A percentile compares a stretch with the other conserved stretches of the same genome.
Conservation (phyloP, 2,113 vertebrate genomes). For the Ptilorrhoa leucosticta region DNA sequence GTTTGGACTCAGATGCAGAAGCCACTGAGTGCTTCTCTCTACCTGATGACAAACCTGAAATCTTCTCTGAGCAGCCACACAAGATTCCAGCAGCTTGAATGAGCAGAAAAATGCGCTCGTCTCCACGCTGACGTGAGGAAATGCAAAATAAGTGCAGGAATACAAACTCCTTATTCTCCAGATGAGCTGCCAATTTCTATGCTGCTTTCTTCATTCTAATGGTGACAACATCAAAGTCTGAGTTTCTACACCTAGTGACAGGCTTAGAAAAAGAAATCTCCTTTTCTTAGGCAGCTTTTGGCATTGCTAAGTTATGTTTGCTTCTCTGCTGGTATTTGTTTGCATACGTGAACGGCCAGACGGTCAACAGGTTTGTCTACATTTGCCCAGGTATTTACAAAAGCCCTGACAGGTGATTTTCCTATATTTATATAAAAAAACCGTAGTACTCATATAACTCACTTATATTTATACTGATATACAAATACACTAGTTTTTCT, state of each 20-base stretch:
- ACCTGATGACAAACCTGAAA: neutral
- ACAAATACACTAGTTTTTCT: neutral
- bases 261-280: neutral
- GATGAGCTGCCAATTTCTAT: neutral
- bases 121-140: rapidly evolving
- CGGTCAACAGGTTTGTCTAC: neutral
- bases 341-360: neutral
- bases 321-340: neutral
- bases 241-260: neutral
- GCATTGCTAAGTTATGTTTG: neutral
- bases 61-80: neutral
- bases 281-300: neutral
- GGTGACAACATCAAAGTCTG: neutral
- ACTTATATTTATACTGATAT: neutral
- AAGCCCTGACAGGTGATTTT: neutral
- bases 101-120: rapidly evolving
- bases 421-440: neutral
- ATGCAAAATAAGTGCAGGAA: neutral
- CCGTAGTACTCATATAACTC: neutral
- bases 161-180: neutral
- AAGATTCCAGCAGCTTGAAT: neutral
- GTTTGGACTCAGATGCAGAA: neutral
- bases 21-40: neutral
- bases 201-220: neutral
- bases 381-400: neutral